Base-by-base conservation (phyloP, 2,113 vertebrate genomes). In the Lontra canadensis region DNA sequence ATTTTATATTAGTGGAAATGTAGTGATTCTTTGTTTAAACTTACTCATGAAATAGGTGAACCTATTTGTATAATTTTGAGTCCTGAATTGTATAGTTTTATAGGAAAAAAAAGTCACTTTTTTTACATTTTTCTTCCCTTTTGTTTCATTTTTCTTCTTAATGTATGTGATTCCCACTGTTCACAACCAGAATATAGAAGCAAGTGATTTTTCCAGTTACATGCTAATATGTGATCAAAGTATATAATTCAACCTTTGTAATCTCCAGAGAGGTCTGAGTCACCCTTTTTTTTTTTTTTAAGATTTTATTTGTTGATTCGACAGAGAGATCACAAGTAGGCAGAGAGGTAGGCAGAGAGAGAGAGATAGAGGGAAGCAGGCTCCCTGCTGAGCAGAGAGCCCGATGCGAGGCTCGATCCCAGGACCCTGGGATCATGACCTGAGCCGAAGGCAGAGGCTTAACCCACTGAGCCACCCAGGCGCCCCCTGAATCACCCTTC, bases 131-230 rank as follows among this genome's bases (percentile, higher is more conserved):
- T 55, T 78, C 65, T 34, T 67, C 31, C 31, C 63, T 67, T 67
- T 67, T 67, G 52, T 52, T 63, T n/a, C 34, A 67, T 87, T 94
- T 52, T 65, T 78, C 65, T 89, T 89, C 42, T 95, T 84, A 76
- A 76, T 86, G 61, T 92, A 29, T 84, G 26, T 95, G 47, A 93
- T 91, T 90, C 80, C 69, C 49, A 42, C 29, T 90, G 44, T 65
- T 90, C 55, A 94, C 23, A 81, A 23, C 21, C 57, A 73, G 55
- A 96, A 80, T 44, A n/a, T 79, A 89, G 67, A 95, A 63, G 83
- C 25, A 61, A 86, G 65, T 76, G 12, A 89, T 84, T 80, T 93
- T 86, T 86, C 31, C 71, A 90, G n/a, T 96, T 94, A 90, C 21
- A 88, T 84, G 34, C 67, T 80, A 73, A 13, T 90, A 90, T 78